A percentile compares a stretch with the other conserved stretches of the same genome.
phyloP scores from a whole-genome alignment of 2,797 vertebrate genomes.

The Chromobotia macracanthus region DNA sequence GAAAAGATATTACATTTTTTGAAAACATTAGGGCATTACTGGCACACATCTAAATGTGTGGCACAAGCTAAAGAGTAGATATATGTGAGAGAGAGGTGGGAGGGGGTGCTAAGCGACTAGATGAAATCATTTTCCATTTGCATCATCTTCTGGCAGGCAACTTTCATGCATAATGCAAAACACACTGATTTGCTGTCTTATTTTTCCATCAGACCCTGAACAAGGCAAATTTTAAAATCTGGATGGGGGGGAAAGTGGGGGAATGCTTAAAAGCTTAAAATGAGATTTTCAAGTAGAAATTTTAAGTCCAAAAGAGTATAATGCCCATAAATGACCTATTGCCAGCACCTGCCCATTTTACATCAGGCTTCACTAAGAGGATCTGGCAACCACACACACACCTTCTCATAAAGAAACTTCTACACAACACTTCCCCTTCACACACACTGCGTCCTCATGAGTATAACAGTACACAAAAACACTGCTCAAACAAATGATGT shows the following conservation, averaged over 20 bases:
- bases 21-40: too few species aligned
- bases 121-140: slow-evolving; percentile 15
- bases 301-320: background rate
- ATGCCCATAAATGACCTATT: slow-evolving; percentile 24
- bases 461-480: background rate
- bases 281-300: background rate
- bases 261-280: background rate
- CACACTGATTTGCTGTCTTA: background rate
- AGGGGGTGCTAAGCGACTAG: background rate
- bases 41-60: background rate
- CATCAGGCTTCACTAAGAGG: slow-evolving; percentile 4
- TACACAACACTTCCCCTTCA: background rate
- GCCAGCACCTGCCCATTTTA: slow-evolving; percentile 26
- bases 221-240: background rate
- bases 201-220: background rate
- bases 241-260: too few species aligned
- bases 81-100: background rate
- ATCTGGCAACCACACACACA: slow-evolving; percentile 44
- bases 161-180: slow-evolving; percentile 24
- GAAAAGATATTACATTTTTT: too few species aligned
- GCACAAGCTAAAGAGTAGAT: background rate
- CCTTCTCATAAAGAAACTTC: slow-evolving; percentile 5
- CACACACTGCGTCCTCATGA: background rate
- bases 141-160: slow-evolving; percentile 8
- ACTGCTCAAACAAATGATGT: slow-evolving; percentile 24